Conservation (phyloP, 2,888 invertebrate species). For the Andrena hattorfiana region DNA sequence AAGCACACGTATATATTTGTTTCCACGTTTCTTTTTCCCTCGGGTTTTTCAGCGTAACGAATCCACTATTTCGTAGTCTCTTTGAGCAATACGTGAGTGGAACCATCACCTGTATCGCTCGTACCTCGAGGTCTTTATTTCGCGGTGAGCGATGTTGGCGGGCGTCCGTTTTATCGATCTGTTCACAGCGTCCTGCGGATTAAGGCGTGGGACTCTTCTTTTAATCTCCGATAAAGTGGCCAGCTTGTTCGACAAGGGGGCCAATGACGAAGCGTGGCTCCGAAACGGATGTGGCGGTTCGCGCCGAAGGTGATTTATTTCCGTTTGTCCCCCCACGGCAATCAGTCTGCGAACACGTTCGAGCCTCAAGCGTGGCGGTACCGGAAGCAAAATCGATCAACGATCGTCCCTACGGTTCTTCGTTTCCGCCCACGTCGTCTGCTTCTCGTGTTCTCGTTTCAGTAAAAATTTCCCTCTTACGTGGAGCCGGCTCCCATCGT, state of each 20-base stretch:
- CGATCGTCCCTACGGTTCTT: slow-evolving; percentile 5
- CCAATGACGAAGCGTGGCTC: slow-evolving; percentile 36
- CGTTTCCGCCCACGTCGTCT: slow-evolving; percentile 38
- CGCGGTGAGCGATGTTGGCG: slow-evolving; percentile 36
- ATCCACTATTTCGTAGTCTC: neutral
- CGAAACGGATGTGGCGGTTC: slow-evolving; percentile 24
- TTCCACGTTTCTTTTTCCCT: neutral
- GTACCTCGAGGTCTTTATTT: slow-evolving; percentile 42
- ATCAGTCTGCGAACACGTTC: slow-evolving; percentile 51
- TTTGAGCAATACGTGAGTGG: slow-evolving; percentile 1
- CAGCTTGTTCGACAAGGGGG: slow-evolving; percentile 37
- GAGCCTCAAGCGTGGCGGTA: slow-evolving; percentile 16
- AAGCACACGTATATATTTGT: neutral
- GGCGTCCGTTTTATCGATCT: slow-evolving; percentile 40
- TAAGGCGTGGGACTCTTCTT: slow-evolving; percentile 45
- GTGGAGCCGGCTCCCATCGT: neutral
- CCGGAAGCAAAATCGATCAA: slow-evolving; percentile 33
- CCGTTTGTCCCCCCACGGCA: slow-evolving; percentile 52
- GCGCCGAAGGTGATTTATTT: slow-evolving; percentile 60
- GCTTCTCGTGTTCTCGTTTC: slow-evolving; percentile 9
- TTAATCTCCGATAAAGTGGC: slow-evolving; percentile 60
- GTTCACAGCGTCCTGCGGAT: slow-evolving; percentile 32
- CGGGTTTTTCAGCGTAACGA: neutral
- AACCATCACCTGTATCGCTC: slow-evolving; percentile 31
- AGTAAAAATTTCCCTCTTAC: slow-evolving; percentile 17